Evolutionary conservation across 2,888 invertebrate genomes (phyloP).

Genomic region (Thereva nobilitata): DNA sequence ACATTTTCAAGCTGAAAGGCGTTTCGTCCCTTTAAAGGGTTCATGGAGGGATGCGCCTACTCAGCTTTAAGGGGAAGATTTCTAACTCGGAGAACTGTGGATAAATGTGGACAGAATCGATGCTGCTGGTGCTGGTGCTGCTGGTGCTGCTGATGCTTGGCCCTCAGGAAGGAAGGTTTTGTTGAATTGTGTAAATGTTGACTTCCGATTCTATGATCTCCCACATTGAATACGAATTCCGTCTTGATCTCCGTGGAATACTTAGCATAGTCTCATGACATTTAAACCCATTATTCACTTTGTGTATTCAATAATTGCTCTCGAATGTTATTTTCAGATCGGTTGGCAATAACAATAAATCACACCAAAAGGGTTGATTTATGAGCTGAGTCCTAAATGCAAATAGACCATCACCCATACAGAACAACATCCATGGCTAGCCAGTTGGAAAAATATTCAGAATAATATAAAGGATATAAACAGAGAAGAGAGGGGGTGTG

Average conservation of each 20-base stretch:
- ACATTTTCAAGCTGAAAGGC: too few species aligned
- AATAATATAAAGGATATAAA: too few species aligned
- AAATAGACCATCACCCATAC: conserved; percentile 26
- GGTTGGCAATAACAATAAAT: conserved; percentile 41
- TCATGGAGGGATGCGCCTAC: too few species aligned
- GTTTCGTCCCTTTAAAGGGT: too few species aligned
- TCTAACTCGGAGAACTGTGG: too few species aligned
- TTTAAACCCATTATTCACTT: conserved; percentile 39
- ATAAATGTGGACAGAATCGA: too few species aligned
- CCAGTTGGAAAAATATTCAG: conserved; percentile 17
- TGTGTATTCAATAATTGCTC: conserved; percentile 40
- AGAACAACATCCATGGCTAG: not conserved
- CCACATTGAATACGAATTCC: conserved; percentile 10
- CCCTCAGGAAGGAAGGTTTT: not conserved
- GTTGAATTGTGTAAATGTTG: not conserved
- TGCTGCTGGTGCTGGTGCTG: too few species aligned
- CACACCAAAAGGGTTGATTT: conserved; percentile 41
- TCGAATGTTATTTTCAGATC: conserved; percentile 40
- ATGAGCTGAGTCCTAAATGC: conserved; percentile 34
- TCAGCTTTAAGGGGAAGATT: too few species aligned
- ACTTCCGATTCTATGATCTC: conserved; percentile 1
- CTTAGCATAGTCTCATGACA: conserved; percentile 40
- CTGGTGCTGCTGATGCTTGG: not conserved
- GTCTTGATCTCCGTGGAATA: conserved; percentile 36
- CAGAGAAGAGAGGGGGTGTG: too few species aligned